Evolutionary conservation across 2,797 vertebrate genomes (phyloP).

Genomic region (Eremophila alpestris): DNA sequence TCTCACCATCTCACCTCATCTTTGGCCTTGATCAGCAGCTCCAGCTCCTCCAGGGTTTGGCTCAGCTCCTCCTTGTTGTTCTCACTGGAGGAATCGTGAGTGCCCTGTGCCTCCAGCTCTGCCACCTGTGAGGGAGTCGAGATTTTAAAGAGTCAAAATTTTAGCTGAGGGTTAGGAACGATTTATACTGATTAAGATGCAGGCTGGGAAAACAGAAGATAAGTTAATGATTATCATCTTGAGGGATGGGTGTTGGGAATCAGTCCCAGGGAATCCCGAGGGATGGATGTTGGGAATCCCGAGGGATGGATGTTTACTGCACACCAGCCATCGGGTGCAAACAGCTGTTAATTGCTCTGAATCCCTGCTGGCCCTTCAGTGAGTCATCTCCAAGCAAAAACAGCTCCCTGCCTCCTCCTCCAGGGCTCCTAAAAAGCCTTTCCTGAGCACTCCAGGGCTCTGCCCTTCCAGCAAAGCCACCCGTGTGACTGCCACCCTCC

Average conservation of each 20-base stretch:
- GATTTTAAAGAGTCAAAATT: too few species aligned
- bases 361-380: background rate
- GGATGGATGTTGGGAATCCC: background rate
- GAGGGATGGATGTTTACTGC: background rate
- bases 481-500: background rate
- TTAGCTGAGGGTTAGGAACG: too few species aligned
- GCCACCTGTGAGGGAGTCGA: slow-evolving; percentile 78
- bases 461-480: background rate
- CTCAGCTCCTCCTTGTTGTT: slow-evolving; percentile 80
- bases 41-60: slow-evolving; percentile 85
- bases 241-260: too few species aligned
- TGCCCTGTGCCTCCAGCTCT: slow-evolving; percentile 87
- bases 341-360: background rate
- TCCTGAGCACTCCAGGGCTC: background rate
- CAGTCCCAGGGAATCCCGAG: too few species aligned
- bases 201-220: too few species aligned
- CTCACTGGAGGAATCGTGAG: slow-evolving; percentile 70
- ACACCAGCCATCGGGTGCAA: background rate
- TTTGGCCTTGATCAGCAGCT: slow-evolving; percentile 86
- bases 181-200: too few species aligned
- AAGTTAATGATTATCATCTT: too few species aligned
- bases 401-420: background rate
- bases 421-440: background rate
- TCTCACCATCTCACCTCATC: slow-evolving; percentile 81
- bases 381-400: background rate